phyloP scores from a whole-genome alignment of 1,140 invertebrate genomes.

The Eupristina koningsbergeri region DNA sequence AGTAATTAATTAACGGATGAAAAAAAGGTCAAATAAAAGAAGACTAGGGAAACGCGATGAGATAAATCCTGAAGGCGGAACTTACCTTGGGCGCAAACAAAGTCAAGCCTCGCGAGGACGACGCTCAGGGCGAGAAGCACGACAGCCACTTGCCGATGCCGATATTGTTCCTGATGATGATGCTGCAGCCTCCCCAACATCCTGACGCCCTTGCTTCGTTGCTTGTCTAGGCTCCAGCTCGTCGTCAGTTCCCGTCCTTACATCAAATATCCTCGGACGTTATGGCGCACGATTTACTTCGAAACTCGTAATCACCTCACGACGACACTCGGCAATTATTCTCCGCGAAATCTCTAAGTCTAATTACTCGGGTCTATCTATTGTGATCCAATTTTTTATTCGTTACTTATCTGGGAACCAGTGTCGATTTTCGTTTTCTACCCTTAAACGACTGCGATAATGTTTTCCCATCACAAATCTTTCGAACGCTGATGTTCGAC shows the following conservation, averaged over 20 bases:
- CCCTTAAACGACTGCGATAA: background rate
- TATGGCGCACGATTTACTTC: slow-evolving; percentile 16
- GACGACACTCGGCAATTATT: background rate
- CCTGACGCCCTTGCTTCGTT: background rate
- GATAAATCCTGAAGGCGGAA: slow-evolving; percentile 15
- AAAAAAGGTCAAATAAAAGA: background rate
- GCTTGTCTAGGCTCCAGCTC: slow-evolving; percentile 56
- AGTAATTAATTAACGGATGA: background rate
- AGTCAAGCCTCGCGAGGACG: slow-evolving; percentile 63
- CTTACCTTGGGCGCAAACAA: slow-evolving; percentile 69
- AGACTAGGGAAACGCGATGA: background rate
- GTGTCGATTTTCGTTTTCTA: background rate
- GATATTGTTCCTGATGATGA: background rate
- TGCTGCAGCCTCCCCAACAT: background rate
- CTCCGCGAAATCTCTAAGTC: too few relatives aligned
- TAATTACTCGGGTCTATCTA: background rate
- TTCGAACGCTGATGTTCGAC: background rate
- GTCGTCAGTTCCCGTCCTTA: slow-evolving; percentile 36
- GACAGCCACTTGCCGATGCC: slow-evolving; percentile 56
- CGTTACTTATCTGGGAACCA: slow-evolving; percentile 1
- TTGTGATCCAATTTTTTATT: background rate
- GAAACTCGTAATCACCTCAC: slow-evolving; percentile 18
- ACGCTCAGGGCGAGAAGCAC: slow-evolving; percentile 34
- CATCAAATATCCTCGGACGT: background rate
- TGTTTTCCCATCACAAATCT: slow-evolving; percentile 19